These are phyloP conservation scores for Phaonia tiefii DNA, from an alignment of 2,888 invertebrate genomes.

Conservation along the genomic window DNA sequence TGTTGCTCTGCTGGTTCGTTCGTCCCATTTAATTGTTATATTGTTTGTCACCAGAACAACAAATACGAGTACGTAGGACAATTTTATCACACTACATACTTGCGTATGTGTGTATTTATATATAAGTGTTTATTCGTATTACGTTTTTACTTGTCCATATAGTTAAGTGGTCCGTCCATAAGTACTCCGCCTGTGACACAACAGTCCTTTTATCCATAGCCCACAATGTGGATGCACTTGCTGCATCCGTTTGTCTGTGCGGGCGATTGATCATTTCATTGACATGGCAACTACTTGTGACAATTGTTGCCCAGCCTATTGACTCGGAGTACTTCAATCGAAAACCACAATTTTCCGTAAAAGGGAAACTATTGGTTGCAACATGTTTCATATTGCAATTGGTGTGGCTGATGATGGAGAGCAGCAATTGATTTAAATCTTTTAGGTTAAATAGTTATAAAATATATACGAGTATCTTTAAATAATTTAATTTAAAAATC, in stretches of 20 bases:
- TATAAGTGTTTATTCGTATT: no score
- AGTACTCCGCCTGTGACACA: background rate
- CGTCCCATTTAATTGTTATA: constrained; percentile 17
- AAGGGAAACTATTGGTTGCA: constrained; percentile 11
- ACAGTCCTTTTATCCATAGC: background rate
- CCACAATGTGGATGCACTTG: background rate
- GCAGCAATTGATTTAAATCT: no score
- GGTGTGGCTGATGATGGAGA: no score
- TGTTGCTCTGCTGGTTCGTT: background rate
- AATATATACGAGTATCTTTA: no score
- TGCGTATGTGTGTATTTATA: no score
- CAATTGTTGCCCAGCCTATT: constrained; percentile 5
- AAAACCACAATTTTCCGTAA: constrained; percentile 35
- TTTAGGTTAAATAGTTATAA: no score
- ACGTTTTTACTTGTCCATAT: no score
- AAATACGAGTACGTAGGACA: background rate
- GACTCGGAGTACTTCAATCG: constrained; percentile 8
- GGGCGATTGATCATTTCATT: background rate
- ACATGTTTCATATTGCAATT: no score
- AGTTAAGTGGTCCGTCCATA: constrained; percentile 9
- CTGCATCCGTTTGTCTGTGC: background rate
- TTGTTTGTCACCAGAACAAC: background rate
- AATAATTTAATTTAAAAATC: no score
- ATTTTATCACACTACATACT: background rate
- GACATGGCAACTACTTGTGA: constrained; percentile 7